Percentiles rank a stretch among this genome's conserved stretches.
phyloP scores from a whole-genome alignment of 2,113 vertebrate genomes.

The Microtus oregoni region DNA sequence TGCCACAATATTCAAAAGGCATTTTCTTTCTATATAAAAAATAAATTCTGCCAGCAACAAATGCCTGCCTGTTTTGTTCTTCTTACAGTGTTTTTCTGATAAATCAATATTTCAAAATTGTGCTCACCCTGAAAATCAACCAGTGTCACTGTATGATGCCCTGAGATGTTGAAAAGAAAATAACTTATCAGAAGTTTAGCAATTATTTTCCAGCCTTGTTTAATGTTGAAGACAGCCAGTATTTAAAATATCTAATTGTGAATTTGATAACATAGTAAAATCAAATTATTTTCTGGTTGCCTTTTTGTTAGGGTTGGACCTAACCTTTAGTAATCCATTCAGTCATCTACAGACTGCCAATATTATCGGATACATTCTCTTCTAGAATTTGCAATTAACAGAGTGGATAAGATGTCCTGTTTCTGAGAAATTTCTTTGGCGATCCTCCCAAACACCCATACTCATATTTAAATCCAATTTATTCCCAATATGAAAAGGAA shows the following conservation, averaged over 20 bases:
- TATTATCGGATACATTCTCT: neutral
- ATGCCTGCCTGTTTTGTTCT: neutral
- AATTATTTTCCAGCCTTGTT: neutral
- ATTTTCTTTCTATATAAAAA: neutral
- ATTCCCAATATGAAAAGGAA: neutral
- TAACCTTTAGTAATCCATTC: neutral
- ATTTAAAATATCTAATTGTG: neutral
- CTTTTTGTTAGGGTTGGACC: neutral
- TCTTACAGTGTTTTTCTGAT: neutral
- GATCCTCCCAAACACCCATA: neutral
- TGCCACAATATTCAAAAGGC: neutral
- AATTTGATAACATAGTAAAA: neutral
- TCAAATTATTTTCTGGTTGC: neutral
- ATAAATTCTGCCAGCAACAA: neutral
- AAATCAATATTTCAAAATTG: neutral
- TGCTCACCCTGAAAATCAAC: neutral
- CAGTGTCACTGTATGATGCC: neutral
- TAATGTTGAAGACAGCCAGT: neutral
- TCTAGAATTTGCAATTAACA: neutral
- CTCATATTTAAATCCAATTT: no score
- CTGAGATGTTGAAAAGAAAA: neutral
- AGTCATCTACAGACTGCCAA: neutral
- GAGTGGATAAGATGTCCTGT: neutral
- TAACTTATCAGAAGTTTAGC: neutral
- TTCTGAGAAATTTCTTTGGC: neutral